Evolutionary conservation across 2,888 invertebrate genomes (phyloP).

Genomic region (Gymnosoma rotundatum): DNA sequence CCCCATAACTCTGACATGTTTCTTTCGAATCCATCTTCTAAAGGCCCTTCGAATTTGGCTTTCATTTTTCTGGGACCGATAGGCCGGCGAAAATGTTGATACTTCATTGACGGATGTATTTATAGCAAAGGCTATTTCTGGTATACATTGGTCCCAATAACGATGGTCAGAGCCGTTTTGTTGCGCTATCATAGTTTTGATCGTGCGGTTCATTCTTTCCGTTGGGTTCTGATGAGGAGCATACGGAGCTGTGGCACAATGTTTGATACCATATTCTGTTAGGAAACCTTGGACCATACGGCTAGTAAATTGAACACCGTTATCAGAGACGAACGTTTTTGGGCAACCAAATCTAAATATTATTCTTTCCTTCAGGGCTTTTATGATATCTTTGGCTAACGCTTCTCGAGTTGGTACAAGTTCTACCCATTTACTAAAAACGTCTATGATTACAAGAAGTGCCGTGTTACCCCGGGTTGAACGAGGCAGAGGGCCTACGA

Average conservation of each 20-base stretch:
- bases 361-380: too few species aligned
- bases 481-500: not conserved
- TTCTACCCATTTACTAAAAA: slow-evolving; percentile 32
- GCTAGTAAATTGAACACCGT: not conserved
- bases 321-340: not conserved
- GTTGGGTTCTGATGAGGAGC: not conserved
- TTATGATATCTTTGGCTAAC: not conserved
- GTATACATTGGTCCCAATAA: too few species aligned
- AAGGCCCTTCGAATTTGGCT: not conserved
- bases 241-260: slow-evolving; percentile 4
- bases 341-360: not conserved
- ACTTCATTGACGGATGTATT: not conserved
- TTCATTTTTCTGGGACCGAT: too few species aligned
- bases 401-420: too few species aligned
- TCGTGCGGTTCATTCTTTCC: not conserved
- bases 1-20: not conserved
- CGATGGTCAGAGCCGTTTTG: not conserved
- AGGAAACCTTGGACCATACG: not conserved
- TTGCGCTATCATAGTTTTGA: not conserved
- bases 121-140: too few species aligned
- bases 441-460: not conserved
- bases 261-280: not conserved
- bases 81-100: not conserved
- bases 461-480: slow-evolving; percentile 1
- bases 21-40: not conserved